Evolutionary conservation across 2,888 invertebrate species (phyloP).

Genomic region (Sclerodermus sp.): DNA sequence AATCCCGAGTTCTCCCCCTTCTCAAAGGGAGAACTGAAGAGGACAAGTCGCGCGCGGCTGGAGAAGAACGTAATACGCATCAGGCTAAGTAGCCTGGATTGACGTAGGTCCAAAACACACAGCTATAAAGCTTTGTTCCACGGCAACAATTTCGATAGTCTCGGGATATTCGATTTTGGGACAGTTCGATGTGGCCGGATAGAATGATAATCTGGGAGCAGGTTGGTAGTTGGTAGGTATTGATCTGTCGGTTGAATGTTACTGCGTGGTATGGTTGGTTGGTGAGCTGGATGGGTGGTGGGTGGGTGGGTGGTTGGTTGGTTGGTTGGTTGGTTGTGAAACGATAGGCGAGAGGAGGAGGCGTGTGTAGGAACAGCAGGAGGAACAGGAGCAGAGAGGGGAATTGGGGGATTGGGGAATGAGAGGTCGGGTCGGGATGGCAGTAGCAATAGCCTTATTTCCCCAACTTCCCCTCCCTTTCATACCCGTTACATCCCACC

Average conservation of each 20-base stretch:
- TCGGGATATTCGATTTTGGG: constrained; percentile 34
- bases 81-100: no score
- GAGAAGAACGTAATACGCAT: no score
- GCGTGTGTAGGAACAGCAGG: constrained; percentile 29
- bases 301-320: constrained; percentile 50
- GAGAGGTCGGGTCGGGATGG: constrained; percentile 28
- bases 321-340: constrained; percentile 26
- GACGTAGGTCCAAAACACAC: no score
- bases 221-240: constrained; percentile 53
- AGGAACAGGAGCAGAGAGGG: constrained; percentile 18
- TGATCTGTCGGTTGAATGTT: constrained; percentile 53
- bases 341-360: constrained; percentile 12
- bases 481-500: neutral
- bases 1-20: no score
- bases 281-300: constrained; percentile 49
- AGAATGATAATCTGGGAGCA: constrained; percentile 52
- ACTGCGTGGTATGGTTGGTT: constrained; percentile 50
- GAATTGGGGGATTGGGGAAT: neutral
- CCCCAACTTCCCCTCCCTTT: neutral
- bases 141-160: constrained; percentile 8
- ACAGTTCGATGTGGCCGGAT: constrained; percentile 46
- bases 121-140: neutral
- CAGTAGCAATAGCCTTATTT: constrained; percentile 27
- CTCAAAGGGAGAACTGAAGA: no score
- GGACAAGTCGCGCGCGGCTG: no score